phyloP scores from a whole-genome alignment of 92 coral and sea anemone species.

The Nematostella vectensis region DNA sequence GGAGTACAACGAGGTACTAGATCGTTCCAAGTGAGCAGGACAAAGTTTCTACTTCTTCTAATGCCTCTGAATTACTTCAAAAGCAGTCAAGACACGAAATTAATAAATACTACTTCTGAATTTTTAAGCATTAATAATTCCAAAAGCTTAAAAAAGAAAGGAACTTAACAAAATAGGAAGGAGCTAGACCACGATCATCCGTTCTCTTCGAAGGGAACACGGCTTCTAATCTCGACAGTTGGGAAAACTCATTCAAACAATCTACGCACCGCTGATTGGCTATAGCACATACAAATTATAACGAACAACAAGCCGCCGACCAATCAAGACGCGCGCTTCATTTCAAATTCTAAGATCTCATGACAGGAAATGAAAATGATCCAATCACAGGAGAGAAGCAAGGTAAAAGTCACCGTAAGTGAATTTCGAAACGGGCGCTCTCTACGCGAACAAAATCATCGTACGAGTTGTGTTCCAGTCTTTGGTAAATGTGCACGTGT shows the following conservation, averaged over 20 bases:
- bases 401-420: too few relatives aligned
- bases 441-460: too few relatives aligned
- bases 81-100: too few relatives aligned
- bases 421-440: too few relatives aligned
- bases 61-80: not conserved
- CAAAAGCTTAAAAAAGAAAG: too few relatives aligned
- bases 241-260: conserved; percentile 76
- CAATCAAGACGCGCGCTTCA: conserved; percentile 19
- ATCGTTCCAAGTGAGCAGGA: conserved; percentile 7
- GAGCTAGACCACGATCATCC: not conserved
- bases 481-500: too few relatives aligned
- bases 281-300: conserved; percentile 27
- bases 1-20: conserved; percentile 6
- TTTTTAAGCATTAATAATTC: too few relatives aligned
- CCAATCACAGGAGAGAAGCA: too few relatives aligned
- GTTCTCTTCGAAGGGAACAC: conserved; percentile 1
- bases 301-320: conserved; percentile 3
- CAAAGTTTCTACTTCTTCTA: not conserved
- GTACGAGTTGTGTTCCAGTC: too few relatives aligned
- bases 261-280: conserved; percentile 41
- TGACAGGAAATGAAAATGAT: not conserved
- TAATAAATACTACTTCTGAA: too few relatives aligned
- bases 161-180: too few relatives aligned
- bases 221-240: conserved; percentile 36
- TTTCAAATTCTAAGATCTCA: not conserved